Evolutionary conservation across 1,140 invertebrate species (phyloP), one percentile per base, ranked within the genome.

Genomic region (Trichoplusia ni): DNA sequence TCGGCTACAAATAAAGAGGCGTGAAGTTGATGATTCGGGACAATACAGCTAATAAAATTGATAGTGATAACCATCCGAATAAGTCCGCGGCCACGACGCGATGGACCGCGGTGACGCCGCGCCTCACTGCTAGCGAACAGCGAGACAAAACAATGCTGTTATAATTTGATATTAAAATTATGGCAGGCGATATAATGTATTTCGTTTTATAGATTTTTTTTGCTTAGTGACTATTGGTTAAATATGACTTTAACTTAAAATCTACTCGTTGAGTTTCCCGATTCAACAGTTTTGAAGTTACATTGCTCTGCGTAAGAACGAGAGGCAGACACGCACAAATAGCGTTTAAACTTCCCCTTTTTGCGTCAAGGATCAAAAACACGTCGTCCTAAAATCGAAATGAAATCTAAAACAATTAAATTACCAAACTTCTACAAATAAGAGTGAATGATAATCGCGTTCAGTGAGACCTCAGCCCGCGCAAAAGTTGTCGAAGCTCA

Each of bases 401-500:
- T 33, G 29, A 33, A n/a, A 33, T 33, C 0, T 31, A n/a, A 31
- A 31, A 31, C 8, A 7, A 0, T 0, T 2, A 13, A 16, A 37
- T 4, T 13, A 37, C n/a, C n/a, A 37, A 14, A 37, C n/a, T n/a
- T n/a, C n/a, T n/a, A n/a, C n/a, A n/a, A n/a, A n/a, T n/a, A n/a
- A n/a, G n/a, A n/a, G n/a, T 25, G 19, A 23, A 13, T n/a, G 9
- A 33, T 0, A 0, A n/a, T 27, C 59, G 59, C 66, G 16, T 6
- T n/a, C 51, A 13, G 18, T 27, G 19, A 9, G 21, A 44, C 59
- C 58, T n/a, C 31, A 35, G 7, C 31, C 23, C 46, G 35, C 11
- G 42, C 49, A 38, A 71, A 65, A 69, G 51, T 66, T 72, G 51
- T 65, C 53, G 38, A 73, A 63, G 35, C 49, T 49, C 44, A 56